Evolutionary conservation across 92 coral and sea anemone genomes (phyloP), one percentile per base, ranked within the genome.

Genomic region (Epizoanthus scotinus): DNA sequence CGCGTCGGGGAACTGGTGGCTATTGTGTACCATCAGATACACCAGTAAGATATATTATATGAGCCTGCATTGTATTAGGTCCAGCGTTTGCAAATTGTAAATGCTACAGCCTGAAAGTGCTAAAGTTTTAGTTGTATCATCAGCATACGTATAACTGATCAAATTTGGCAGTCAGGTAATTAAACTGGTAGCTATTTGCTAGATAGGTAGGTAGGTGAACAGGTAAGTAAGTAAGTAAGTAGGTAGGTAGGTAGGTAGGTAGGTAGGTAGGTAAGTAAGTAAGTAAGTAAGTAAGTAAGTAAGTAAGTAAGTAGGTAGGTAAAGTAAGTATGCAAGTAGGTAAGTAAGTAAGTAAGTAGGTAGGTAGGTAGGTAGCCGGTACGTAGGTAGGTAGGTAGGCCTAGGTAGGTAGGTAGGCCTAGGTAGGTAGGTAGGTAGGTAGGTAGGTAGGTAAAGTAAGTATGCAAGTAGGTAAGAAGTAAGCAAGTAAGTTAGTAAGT

Each of bases 1-100:
- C 92, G 99, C 34, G 98, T 95, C 24, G 83, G 89, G 10, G 99
- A 95, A 65, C 83, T 92, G 19, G 82, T 91, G 86, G 99, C 92
- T 19, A 84, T 77, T 53, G 59, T 94, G 9, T 95, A 90, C 83
- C 92, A 88, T 15, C 90, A 94, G 28, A 65, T 93, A 19, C 84
- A 83, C 71, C 91, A 93, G 99, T 95, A 73, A 87, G 99, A 89
- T 24, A 1, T 42, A 3, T 58, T 1, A 9, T 1, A 7, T 20
- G 64, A 22, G 4, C 27, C 4, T 34, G 2, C 40, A 34, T 34
- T 34, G 40, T 34, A 6, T 8, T 5, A 42, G 12, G 19, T 4
- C 40, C 17, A 7, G 50, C 50, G 50, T 44, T 44, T 7, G 50
- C 14, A 44, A 44, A 44, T 44, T 47, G 12, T 8, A 63, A 15